These are phyloP conservation scores for Cyaniris semiargus DNA, from an alignment of 2,888 invertebrate genomes.

Conservation along the genomic window DNA sequence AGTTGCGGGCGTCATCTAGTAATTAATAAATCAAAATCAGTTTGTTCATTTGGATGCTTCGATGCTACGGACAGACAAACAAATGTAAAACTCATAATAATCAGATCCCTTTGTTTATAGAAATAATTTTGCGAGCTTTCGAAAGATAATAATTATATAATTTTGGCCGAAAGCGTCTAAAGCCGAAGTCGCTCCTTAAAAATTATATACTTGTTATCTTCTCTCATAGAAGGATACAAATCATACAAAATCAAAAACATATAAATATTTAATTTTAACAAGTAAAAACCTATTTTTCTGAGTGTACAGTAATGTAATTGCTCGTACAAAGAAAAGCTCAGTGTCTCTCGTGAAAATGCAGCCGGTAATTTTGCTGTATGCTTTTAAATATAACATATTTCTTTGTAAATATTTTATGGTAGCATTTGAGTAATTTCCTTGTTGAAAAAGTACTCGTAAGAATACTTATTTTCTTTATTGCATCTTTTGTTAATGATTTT, in stretches of 20 bases:
- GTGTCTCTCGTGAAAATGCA: constrained; percentile 12
- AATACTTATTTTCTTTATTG: not conserved
- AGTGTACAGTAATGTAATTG: constrained; percentile 11
- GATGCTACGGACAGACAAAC: too few relatives aligned
- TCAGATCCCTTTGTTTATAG: too few relatives aligned
- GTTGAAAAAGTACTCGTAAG: not conserved
- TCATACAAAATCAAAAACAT: not conserved
- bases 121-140: too few relatives aligned
- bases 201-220: too few relatives aligned
- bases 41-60: too few relatives aligned
- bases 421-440: not conserved
- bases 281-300: not conserved
- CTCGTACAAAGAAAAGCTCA: constrained; percentile 1
- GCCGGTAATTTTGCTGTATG: not conserved
- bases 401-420: not conserved
- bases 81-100: too few relatives aligned
- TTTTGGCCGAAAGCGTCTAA: too few relatives aligned
- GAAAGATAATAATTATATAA: too few relatives aligned
- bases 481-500: not conserved
- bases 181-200: too few relatives aligned
- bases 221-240: too few relatives aligned
- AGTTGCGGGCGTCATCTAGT: too few relatives aligned
- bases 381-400: not conserved
- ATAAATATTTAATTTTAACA: not conserved
- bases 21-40: too few relatives aligned